Percentiles rank a stretch among this genome's conserved stretches.
phyloP scores from a whole-genome alignment of 1,140 invertebrate genomes.

The Proctacanthus coquilletti region DNA sequence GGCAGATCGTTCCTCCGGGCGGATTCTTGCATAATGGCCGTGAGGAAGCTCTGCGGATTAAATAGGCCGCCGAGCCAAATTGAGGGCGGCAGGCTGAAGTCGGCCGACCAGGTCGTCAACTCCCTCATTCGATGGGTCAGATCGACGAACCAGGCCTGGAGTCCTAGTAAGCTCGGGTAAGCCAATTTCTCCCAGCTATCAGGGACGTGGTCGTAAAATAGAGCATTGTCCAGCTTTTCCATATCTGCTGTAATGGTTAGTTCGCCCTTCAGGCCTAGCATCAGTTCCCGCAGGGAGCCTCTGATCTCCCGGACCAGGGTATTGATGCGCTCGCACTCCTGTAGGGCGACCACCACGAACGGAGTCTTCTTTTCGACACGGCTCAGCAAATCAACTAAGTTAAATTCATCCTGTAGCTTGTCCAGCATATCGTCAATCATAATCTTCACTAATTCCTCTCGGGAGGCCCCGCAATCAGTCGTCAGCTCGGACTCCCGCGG shows the following conservation, averaged over 20 bases:
- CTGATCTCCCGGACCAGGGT: conserved; percentile 65
- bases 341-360: conserved; percentile 82
- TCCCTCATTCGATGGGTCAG: conserved; percentile 67
- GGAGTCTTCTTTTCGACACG: conserved; percentile 84
- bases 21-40: conserved; percentile 94
- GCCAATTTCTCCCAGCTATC: conserved; percentile 66
- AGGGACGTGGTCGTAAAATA: conserved; percentile 80
- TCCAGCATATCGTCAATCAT: conserved; percentile 81
- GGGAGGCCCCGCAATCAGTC: conserved; percentile 51
- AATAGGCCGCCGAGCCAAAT: conserved; percentile 92
- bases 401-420: conserved; percentile 81
- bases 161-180: conserved; percentile 71
- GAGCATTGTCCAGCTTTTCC: conserved; percentile 70
- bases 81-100: conserved; percentile 66
- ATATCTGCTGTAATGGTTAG: conserved; percentile 86
- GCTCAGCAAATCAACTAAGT: conserved; percentile 70
- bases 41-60: conserved; percentile 93
- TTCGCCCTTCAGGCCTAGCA: conserved; percentile 84
- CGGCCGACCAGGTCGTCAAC: conserved; percentile 60
- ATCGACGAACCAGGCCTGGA: conserved; percentile 80
- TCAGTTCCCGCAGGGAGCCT: conserved; percentile 68
- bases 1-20: conserved; percentile 93
- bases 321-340: conserved; percentile 95
- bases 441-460: conserved; percentile 73
- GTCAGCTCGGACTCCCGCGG: conserved; percentile 67